A percentile compares a stretch with the other conserved stretches of the same genome.
phyloP scores from a whole-genome alignment of 2,888 invertebrate species.

The Idaea biselata region DNA sequence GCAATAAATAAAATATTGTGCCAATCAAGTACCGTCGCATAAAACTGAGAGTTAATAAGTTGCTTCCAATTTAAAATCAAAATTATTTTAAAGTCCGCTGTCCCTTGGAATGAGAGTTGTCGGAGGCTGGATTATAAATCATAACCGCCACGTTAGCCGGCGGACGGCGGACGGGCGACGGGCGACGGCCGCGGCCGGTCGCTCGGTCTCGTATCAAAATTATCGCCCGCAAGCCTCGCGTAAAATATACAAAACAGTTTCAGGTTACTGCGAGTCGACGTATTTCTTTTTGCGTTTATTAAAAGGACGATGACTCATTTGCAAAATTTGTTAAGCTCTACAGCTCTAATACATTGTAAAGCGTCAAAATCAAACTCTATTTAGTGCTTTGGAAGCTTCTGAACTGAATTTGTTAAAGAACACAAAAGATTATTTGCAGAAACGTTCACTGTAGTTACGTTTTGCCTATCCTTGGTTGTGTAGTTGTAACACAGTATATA shows the following conservation, averaged over 20 bases:
- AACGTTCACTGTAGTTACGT: too few species aligned
- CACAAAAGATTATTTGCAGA: too few species aligned
- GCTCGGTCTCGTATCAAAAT: slow-evolving; percentile 63
- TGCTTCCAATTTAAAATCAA: slow-evolving; percentile 73
- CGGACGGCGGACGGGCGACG: too few species aligned
- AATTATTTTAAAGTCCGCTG: slow-evolving; percentile 70
- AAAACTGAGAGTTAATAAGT: slow-evolving; percentile 66
- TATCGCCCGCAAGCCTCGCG: slow-evolving; percentile 66
- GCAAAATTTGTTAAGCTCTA: slow-evolving; percentile 20
- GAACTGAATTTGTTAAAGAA: too few species aligned
- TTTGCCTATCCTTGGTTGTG: too few species aligned
- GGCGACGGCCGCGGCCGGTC: slow-evolving; percentile 39
- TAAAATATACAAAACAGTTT: slow-evolving; percentile 75
- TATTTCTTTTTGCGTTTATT: slow-evolving; percentile 61
- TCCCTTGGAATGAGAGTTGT: slow-evolving; percentile 67
- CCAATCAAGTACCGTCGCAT: slow-evolving; percentile 55
- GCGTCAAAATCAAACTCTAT: too few species aligned
- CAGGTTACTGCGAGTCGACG: slow-evolving; percentile 64
- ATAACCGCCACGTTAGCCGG: slow-evolving; percentile 73
- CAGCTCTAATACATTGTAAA: neutral
- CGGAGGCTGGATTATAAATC: slow-evolving; percentile 76
- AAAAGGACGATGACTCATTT: slow-evolving; percentile 60
- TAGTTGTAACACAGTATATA: too few species aligned
- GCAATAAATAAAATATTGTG: slow-evolving; percentile 8
- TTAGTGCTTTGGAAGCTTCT: too few species aligned